Evolutionary conservation across 92 coral and sea anemone genomes (phyloP), one percentile per base, ranked within the genome.

Genomic region (Actinernus sp.): DNA sequence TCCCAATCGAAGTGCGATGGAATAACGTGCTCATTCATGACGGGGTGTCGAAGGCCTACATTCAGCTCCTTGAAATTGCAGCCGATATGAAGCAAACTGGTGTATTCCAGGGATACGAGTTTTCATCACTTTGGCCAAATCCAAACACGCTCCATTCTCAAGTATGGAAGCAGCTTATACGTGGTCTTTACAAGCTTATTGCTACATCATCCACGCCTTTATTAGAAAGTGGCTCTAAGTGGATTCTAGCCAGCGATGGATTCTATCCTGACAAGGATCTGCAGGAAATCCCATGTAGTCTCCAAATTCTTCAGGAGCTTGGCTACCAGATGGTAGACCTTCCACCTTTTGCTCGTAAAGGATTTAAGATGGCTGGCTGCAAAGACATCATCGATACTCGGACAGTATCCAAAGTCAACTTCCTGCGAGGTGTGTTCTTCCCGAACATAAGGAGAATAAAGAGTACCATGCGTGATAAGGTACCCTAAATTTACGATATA

Each of bases 1-100:
- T 81, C 53, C 88, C 87, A 13, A 58, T 88, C 18, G 98, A 93
- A 58, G 96, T 90, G 12, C 88, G 79, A 39, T 93, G 98, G 98
- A 93, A 93, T 60, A 89, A 90, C 66, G 72, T 73, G 20, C 91
- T 93, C 14, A 77, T 93, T 11, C 88, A 86, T 48, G 98, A 93
- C 61, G 98, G 93, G 49, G 90, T 90, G 32, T 78, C 97, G 0
- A 67, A 49, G 34, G 97, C 98, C 22, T 93, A 93, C 62, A 65
- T 90, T 10, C 93, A 79, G 67, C 81, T 93, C 16, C 53, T 93
- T n/a, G 90, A 86, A 56, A 92, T 74, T 63, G 39, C 79, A 34
- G 79, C 74, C 9, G 39, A 40, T 20, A 93, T 90, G 18, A 77
- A 74, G 14, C 55, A 61, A 21, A 65, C 60, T 22, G 93, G 91